Percentiles rank a stretch among this genome's conserved stretches.
These are phyloP conservation scores for Pemphigus obesinymphae DNA, from an alignment of 1,140 invertebrate genomes.

Conservation along the genomic window DNA sequence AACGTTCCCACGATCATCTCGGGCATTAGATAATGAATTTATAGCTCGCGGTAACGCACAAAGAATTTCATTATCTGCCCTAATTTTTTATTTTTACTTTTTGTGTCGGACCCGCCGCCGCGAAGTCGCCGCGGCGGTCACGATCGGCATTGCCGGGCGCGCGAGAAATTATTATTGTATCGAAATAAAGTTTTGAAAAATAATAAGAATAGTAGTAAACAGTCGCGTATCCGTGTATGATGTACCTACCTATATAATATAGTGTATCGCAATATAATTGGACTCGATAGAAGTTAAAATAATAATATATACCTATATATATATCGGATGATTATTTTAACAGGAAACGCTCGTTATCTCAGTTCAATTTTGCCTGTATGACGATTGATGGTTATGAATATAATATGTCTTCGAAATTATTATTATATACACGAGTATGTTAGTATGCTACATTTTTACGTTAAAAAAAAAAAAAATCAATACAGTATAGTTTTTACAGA, in stretches of 20 bases:
- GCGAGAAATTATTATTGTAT: slow-evolving; percentile 17
- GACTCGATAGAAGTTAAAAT: not conserved
- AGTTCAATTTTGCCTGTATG: too few relatives aligned
- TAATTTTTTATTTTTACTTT: slow-evolving; percentile 31
- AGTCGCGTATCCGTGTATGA: not conserved
- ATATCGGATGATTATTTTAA: not conserved
- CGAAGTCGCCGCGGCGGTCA: not conserved
- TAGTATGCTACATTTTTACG: too few relatives aligned
- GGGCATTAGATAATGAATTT: slow-evolving; percentile 37
- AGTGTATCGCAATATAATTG: not conserved
- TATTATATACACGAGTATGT: too few relatives aligned
- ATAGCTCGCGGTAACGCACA: slow-evolving; percentile 40
- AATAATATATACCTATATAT: not conserved
- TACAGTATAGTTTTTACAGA: too few relatives aligned
- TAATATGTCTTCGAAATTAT: too few relatives aligned
- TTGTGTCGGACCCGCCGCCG: not conserved
- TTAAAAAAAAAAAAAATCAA: too few relatives aligned
- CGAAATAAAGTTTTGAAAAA: not conserved
- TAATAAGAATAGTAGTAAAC: not conserved
- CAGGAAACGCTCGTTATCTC: too few relatives aligned
- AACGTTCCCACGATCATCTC: slow-evolving; percentile 37
- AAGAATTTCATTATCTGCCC: slow-evolving; percentile 40
- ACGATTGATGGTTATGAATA: too few relatives aligned
- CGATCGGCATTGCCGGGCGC: not conserved
- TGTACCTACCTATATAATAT: not conserved